Conservation (phyloP, 2,113 vertebrate genomes). For the Lipophrys pholis region DNA sequence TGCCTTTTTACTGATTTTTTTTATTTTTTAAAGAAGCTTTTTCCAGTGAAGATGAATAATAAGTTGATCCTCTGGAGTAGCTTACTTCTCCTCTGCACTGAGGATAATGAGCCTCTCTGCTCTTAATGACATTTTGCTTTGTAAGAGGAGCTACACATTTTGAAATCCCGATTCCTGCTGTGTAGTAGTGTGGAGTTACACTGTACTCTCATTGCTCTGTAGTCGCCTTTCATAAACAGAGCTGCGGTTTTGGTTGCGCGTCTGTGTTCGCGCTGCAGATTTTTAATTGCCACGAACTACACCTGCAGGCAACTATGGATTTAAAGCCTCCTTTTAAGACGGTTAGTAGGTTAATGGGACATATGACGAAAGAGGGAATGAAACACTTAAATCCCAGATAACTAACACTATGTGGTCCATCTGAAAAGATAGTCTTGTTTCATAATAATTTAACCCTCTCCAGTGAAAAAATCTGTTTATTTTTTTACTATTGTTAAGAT, state of each 20-base stretch:
- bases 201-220: constrained; percentile 6
- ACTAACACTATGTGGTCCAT: too few species aligned
- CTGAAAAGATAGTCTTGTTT: too few species aligned
- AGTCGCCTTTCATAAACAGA: constrained; percentile 16
- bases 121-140: constrained; percentile 22
- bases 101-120: constrained; percentile 26
- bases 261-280: constrained; percentile 18
- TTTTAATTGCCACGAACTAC: constrained; percentile 28
- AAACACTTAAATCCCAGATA: constrained; percentile 10
- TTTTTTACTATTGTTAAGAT: neutral
- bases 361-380: constrained; percentile 34
- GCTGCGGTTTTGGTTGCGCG: constrained; percentile 9
- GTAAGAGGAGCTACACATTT: constrained; percentile 30
- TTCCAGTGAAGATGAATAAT: constrained; percentile 43
- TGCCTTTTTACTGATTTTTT: constrained; percentile 2
- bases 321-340: constrained; percentile 31
- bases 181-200: constrained; percentile 10
- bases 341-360: constrained; percentile 26
- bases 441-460: too few species aligned
- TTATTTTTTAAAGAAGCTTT: constrained; percentile 12
- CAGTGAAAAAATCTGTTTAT: neutral
- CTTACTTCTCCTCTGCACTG: constrained; percentile 13
- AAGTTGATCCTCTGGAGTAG: constrained; percentile 8
- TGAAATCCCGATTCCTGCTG: constrained; percentile 14
- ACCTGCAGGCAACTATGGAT: constrained; percentile 36